These are phyloP conservation scores for Phaedon cochleariae DNA, from an alignment of 2,888 invertebrate genomes.

Conservation along the genomic window DNA sequence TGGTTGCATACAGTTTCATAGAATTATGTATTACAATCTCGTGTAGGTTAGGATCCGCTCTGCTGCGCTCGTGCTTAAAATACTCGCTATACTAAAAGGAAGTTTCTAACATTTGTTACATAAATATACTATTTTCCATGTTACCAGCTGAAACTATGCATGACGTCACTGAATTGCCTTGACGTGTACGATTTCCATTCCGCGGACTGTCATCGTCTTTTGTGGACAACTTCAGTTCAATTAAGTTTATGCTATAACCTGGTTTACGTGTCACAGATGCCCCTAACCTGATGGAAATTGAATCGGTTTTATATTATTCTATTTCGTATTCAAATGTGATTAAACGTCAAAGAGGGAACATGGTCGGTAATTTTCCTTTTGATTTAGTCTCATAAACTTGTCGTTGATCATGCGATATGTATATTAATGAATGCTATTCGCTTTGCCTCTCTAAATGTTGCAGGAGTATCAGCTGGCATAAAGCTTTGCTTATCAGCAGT, in stretches of 20 bases:
- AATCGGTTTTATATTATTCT: slow-evolving; percentile 25
- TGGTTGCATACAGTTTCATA: too few relatives aligned
- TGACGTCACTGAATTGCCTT: too few relatives aligned
- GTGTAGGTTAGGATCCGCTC: too few relatives aligned
- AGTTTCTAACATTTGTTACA: too few relatives aligned
- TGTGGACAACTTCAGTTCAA: slow-evolving; percentile 20
- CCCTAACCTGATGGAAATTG: slow-evolving; percentile 24
- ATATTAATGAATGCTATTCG: slow-evolving; percentile 40
- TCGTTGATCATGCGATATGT: slow-evolving; percentile 43
- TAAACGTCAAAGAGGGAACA: slow-evolving; percentile 42
- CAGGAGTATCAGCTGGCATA: not conserved
- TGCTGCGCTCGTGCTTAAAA: too few relatives aligned
- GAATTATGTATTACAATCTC: too few relatives aligned
- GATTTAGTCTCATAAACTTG: slow-evolving; percentile 40
- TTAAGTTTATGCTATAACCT: slow-evolving; percentile 27
- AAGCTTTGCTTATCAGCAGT: too few relatives aligned
- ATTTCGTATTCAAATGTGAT: slow-evolving; percentile 37
- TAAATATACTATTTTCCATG: too few relatives aligned
- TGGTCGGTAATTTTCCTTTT: slow-evolving; percentile 39
- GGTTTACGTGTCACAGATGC: slow-evolving; percentile 27
- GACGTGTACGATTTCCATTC: too few relatives aligned
- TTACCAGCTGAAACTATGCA: too few relatives aligned
- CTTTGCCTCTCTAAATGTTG: slow-evolving; percentile 26
- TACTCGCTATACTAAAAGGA: too few relatives aligned
- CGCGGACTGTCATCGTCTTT: not conserved